Conservation (phyloP, 2,113 vertebrate genomes). For the Lophura nycthemera region DNA sequence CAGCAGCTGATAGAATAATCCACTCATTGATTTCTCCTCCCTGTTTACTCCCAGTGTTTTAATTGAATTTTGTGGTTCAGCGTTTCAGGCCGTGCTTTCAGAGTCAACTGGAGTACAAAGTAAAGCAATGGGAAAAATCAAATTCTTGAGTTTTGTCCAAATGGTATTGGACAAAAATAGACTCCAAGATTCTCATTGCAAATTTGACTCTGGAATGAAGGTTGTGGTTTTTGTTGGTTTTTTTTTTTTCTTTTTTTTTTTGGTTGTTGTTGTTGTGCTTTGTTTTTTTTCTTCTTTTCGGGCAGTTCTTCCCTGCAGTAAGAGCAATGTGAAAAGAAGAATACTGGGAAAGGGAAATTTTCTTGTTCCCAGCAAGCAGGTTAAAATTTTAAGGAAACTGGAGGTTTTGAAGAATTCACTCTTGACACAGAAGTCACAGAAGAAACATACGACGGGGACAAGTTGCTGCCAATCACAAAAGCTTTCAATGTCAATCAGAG, state of each 20-base stretch:
- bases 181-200: conserved; percentile 82
- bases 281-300: conserved; percentile 66
- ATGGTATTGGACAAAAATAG: conserved; percentile 83
- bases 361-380: conserved; percentile 79
- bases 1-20: conserved; percentile 56
- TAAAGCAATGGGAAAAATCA: conserved; percentile 78
- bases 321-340: conserved; percentile 68
- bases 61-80: conserved; percentile 76
- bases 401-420: conserved; percentile 17
- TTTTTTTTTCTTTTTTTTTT: neutral
- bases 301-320: conserved; percentile 69
- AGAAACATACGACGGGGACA: neutral
- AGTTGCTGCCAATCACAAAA: conserved; percentile 23
- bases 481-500: neutral
- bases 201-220: conserved; percentile 82
- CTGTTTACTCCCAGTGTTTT: conserved; percentile 69
- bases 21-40: conserved; percentile 60
- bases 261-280: neutral
- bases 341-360: conserved; percentile 76
- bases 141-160: conserved; percentile 86
- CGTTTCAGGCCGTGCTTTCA: conserved; percentile 70
- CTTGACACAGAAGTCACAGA: conserved; percentile 57
- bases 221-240: conserved; percentile 31
- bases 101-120: conserved; percentile 78
- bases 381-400: conserved; percentile 65